Conservation (phyloP, 1,140 invertebrate species). For the Trinorchestia longiramus region DNA sequence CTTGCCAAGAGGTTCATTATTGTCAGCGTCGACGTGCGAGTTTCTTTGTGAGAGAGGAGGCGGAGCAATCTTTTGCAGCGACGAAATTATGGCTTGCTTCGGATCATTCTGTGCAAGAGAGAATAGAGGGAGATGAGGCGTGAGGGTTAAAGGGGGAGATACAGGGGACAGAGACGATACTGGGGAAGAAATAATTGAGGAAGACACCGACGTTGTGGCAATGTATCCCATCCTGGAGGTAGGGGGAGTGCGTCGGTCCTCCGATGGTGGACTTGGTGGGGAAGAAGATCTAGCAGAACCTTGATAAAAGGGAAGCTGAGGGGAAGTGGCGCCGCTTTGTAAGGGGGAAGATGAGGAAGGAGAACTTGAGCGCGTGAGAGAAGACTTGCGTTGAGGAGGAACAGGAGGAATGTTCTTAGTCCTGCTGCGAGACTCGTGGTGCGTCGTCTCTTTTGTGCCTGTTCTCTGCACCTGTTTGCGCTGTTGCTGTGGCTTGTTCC, state of each 20-base stretch:
- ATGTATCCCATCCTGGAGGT: not conserved
- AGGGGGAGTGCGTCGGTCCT: not conserved
- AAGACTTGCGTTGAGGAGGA: conserved; percentile 52
- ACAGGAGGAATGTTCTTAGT: not conserved
- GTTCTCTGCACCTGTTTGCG: conserved; percentile 9
- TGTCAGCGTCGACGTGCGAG: not conserved
- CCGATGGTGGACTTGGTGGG: conserved; percentile 43
- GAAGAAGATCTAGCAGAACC: not conserved
- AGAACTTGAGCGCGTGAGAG: not conserved
- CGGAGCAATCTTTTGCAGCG: conserved; percentile 3
- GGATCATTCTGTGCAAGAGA: not conserved
- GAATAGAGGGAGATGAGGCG: not conserved
- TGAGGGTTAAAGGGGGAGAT: conserved; percentile 16
- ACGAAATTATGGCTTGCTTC: conserved; percentile 30
- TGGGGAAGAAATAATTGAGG: conserved; percentile 12
- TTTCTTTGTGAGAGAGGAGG: conserved; percentile 14
- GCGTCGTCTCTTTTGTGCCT: not conserved
- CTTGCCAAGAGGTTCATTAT: not conserved
- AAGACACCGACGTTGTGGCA: not conserved
- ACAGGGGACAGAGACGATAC: conserved; percentile 48
- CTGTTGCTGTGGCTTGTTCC: conserved; percentile 60
- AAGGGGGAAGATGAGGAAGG: conserved; percentile 24
- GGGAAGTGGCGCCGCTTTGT: conserved; percentile 5
- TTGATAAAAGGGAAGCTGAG: not conserved
- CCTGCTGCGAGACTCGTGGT: not conserved